Base-by-base conservation (phyloP, 2,113 vertebrate genomes). In the Chloropsis cyanopogon region DNA sequence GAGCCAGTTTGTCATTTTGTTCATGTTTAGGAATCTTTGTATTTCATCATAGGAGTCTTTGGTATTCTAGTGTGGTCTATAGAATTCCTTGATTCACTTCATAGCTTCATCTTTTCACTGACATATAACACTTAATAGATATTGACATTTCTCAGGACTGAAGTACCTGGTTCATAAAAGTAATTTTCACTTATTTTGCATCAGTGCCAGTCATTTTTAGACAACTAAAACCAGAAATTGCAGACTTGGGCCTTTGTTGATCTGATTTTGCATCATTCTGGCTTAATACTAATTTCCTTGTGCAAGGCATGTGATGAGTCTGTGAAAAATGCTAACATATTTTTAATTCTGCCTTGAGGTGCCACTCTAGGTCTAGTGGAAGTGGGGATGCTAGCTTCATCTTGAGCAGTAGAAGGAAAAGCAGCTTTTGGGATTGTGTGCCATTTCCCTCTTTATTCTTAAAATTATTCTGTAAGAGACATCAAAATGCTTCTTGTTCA, bases 281-380 rank as follows among this genome's bases (percentile, higher is more conserved):
- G 1, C 18, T 87, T 80, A 70, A 70, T 69, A 54, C 22, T 69
- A 39, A 56, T 29, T 77, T 71, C 9, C 19, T 15, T 47, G 10
- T 59, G 42, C 1, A 2, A 91, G 29, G 12, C 20, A 66, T 47
- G 33, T 52, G 63, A 65, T 76, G 33, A 88, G 22, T 23, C 47
- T 91, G 22, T 66, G 85, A 86, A 63, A 47, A 91, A 75, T 59
- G 52, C 41, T 90, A 60, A 39, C 35, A 11, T 33, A 11, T 42
- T 83, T 60, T 83, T 92, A 46, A 56, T 82, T 96, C 88, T 81
- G 68, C 82, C 82, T 95, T 96, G 92, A 88, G 88, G 60, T 93
- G 88, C 93, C 92, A 90, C 79, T 94, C 7, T 56, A 66, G 85
- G 52, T 87, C 52, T 78, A 44, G 72, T 14, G 11, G 44, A 96